Evolutionary conservation across 1,140 invertebrate species (phyloP).

Genomic region (Babylonia areolata): DNA sequence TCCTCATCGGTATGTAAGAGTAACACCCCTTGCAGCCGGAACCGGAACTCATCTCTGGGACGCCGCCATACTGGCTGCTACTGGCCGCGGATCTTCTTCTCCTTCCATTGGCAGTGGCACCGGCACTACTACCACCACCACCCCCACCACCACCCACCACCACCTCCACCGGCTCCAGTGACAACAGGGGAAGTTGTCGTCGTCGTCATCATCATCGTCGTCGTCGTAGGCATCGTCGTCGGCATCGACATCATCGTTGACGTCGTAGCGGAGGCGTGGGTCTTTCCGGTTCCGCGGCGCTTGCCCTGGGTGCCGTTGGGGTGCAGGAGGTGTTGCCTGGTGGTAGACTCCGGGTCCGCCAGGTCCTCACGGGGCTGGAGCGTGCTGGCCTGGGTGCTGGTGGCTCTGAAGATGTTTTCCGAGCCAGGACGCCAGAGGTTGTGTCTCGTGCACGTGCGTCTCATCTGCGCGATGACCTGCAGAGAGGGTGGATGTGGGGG

Average conservation of each 20-base stretch:
- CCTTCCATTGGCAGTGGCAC: neutral
- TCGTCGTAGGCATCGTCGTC: too few species aligned
- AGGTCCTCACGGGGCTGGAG: neutral
- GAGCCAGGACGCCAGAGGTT: neutral
- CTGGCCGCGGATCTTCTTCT: neutral
- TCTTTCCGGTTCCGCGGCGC: neutral
- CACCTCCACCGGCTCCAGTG: too few species aligned
- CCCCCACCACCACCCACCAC: too few species aligned
- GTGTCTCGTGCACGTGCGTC: neutral
- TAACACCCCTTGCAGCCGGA: neutral
- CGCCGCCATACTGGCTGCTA: neutral
- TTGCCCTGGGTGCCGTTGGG: neutral
- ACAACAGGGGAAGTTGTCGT: too few species aligned
- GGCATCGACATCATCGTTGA: too few species aligned
- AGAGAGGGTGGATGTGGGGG: neutral
- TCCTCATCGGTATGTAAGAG: neutral
- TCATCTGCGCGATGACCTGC: conserved; percentile 1
- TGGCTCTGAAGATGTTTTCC: neutral
- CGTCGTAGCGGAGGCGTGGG: too few species aligned
- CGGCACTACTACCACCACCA: too few species aligned
- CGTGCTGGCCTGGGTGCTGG: conserved; percentile 1
- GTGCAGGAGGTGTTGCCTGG: neutral
- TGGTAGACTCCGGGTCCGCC: neutral
- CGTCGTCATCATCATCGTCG: too few species aligned
- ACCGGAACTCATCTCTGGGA: neutral